Conservation (phyloP, 2,113 vertebrate species). For the Corapipo altera region DNA sequence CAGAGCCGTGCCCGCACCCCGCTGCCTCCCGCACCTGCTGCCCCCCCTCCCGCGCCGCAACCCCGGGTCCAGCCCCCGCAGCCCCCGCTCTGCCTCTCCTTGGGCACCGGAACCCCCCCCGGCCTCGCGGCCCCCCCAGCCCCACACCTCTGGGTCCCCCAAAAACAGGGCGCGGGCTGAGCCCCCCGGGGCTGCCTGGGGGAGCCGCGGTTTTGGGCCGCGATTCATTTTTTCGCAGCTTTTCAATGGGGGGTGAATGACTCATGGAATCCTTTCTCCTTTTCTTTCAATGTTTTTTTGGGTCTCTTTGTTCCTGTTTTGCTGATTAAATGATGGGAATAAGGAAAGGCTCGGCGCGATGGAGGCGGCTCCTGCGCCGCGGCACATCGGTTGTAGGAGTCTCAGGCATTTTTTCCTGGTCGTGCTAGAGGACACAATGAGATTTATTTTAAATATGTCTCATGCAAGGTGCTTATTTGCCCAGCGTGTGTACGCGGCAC, state of each 20-base stretch:
- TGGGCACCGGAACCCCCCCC: not conserved
- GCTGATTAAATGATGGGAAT: slow-evolving; percentile 26
- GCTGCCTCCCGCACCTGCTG: not conserved
- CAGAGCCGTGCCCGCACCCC: not conserved
- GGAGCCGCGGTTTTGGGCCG: not conserved
- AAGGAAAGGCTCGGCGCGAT: slow-evolving; percentile 4
- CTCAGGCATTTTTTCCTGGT: not conserved
- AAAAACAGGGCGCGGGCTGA: not conserved
- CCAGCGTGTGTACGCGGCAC: not conserved
- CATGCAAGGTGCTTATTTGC: slow-evolving; percentile 39
- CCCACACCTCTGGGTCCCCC: not conserved
- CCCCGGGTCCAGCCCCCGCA: not conserved
- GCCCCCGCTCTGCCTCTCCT: not conserved
- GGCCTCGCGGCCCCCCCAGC: not conserved
- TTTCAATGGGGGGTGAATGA: slow-evolving; percentile 30
- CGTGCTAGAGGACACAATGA: slow-evolving; percentile 16
- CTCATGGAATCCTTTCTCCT: slow-evolving; percentile 51
- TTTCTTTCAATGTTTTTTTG: not conserved
- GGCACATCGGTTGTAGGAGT: not conserved
- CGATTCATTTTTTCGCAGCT: not conserved
- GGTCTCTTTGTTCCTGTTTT: slow-evolving; percentile 60
- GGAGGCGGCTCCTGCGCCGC: slow-evolving; percentile 33
- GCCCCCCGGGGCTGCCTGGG: not conserved
- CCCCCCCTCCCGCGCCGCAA: not conserved
- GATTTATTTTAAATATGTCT: slow-evolving; percentile 17